Base-by-base conservation (phyloP, 1,140 invertebrate species). In the Andricus grossulariae region DNA sequence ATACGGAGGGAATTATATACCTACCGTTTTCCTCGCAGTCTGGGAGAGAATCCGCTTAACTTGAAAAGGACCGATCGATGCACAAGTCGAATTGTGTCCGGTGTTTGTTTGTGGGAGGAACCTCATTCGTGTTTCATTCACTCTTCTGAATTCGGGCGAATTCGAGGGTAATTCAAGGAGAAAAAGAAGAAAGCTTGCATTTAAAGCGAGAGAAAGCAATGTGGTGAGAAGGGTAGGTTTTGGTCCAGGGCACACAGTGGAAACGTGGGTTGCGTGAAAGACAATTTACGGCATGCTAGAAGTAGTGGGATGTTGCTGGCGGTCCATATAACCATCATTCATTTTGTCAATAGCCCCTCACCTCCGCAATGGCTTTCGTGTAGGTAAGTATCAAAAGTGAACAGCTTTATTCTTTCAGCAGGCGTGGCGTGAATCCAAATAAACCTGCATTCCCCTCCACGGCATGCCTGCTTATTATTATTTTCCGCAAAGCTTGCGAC, bases 281-380 rank as follows among this genome's bases (percentile, higher is more conserved):
- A 88, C 85, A 86, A 88, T 88, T 88, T 88, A 88, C 88, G 82
- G 85, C 75, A 80, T 77, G 76, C 78, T 80, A 74, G 77, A 76
- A 75, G 79, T 75, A 78, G 83, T 76, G 80, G 79, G 78, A 83
- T 79, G 81, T 80, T 82, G 60, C 54, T 82, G 86, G 86, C 85
- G 85, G 25, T 32, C 85, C 87, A 82, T 88, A 88, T 88, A 88
- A 88, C 85, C 86, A 88, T 88, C 83, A 87, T 87, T 88, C 86
- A 88, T 88, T 88, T 88, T 88, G 85, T 88, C 86, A 88, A 88
- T 88, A 87, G 85, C 80, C 79, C 75, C 75, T 83, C 79, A 82
- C 84, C 79, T 78, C 80, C 74, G 87, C 85, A 86, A 87, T 86
- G 78, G 84, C 83, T 81, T 83, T 84, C 74, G 77, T 81, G 81